These are phyloP conservation scores for Cydia pomonella DNA, from an alignment of 1,140 invertebrate species.

Conservation along the genomic window DNA sequence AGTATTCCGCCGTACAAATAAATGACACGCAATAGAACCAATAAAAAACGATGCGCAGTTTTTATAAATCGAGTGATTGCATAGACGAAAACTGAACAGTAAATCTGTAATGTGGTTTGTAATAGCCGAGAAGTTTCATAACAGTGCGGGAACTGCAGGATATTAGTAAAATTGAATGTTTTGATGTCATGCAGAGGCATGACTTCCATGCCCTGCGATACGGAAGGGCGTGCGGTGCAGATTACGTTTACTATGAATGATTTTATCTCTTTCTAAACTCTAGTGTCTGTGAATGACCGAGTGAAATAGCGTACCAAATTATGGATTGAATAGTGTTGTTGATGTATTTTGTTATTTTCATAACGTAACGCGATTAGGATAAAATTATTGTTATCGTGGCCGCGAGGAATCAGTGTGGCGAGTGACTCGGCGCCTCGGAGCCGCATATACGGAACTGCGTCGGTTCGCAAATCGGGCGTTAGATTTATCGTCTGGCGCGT, in stretches of 20 bases:
- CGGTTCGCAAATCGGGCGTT: slow-evolving; percentile 45
- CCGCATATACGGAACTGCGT: slow-evolving; percentile 29
- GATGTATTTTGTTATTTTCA: slow-evolving; percentile 75
- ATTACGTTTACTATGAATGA: slow-evolving; percentile 81
- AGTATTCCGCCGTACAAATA: slow-evolving; percentile 73
- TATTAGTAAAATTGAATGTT: slow-evolving; percentile 68
- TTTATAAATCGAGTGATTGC: slow-evolving; percentile 72
- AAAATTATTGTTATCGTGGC: slow-evolving; percentile 64
- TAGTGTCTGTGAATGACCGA: slow-evolving; percentile 79
- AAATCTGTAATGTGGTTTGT: slow-evolving; percentile 55
- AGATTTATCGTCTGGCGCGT: slow-evolving; percentile 60
- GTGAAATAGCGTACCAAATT: slow-evolving; percentile 78
- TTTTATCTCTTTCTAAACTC: slow-evolving; percentile 80
- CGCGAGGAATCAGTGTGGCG: slow-evolving; percentile 53
- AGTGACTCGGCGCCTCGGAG: slow-evolving; percentile 48
- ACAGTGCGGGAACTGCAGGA: slow-evolving; percentile 47
- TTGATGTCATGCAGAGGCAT: slow-evolving; percentile 71
- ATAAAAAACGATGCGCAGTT: slow-evolving; percentile 79
- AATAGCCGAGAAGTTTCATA: slow-evolving; percentile 48
- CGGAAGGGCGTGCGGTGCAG: slow-evolving; percentile 74
- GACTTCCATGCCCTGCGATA: slow-evolving; percentile 80
- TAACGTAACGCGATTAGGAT: slow-evolving; percentile 47
- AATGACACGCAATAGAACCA: slow-evolving; percentile 80
- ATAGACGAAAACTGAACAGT: slow-evolving; percentile 62
- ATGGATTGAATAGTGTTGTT: slow-evolving; percentile 78